Evolutionary conservation across 2,113 vertebrate species (phyloP).

Genomic region (Clinocottus analis): DNA sequence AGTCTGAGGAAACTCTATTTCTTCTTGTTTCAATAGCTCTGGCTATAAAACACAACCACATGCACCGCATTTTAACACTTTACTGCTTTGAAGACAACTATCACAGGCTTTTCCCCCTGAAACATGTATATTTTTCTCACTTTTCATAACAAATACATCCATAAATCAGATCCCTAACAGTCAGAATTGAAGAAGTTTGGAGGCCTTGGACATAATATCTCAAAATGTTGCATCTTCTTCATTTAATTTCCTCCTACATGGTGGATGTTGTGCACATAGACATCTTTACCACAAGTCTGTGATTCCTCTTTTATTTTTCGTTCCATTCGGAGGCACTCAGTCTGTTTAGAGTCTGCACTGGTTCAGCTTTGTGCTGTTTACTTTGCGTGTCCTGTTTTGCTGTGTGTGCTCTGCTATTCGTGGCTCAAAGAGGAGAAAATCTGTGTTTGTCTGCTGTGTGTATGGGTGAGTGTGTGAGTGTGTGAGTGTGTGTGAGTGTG

Average conservation of each 20-base stretch:
- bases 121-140: not conserved
- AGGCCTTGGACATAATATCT: not conserved
- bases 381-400: conserved; percentile 12
- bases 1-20: not conserved
- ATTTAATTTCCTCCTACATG: not conserved
- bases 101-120: not conserved
- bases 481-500: not conserved
- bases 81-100: not conserved
- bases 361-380: not conserved
- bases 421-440: not conserved
- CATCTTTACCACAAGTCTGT: not conserved
- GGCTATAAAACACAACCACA: not conserved
- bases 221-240: not conserved
- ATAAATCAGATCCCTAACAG: not conserved
- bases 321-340: too few relatives aligned
- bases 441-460: not conserved
- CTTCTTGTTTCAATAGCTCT: not conserved
- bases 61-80: not conserved
- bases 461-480: not conserved
- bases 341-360: too few relatives aligned
- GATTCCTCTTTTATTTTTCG: not conserved
- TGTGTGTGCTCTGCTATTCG: not conserved
- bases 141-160: not conserved
- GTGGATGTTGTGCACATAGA: too few relatives aligned
- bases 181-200: not conserved